Evolutionary conservation across 53 echinoderm and acorn worm species (phyloP), one percentile per base, ranked within the genome.

Genomic region (Luidia sarsii): DNA sequence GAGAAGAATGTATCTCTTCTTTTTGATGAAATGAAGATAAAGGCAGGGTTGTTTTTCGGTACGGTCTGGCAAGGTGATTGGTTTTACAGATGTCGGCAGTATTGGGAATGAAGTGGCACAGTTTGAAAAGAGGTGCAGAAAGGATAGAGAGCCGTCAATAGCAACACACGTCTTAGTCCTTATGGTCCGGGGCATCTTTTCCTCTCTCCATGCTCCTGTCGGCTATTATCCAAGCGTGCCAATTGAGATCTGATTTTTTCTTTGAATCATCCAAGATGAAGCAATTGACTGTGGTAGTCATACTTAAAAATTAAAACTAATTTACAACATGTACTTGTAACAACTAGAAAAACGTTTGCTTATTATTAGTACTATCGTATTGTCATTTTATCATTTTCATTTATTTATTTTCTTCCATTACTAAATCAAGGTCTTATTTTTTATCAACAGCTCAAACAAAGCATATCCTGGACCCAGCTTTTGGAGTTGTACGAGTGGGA

Each of bases 381-480:
- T n/a, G n/a, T n/a, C n/a, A n/a, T n/a, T n/a, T n/a, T n/a, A n/a
- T n/a, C n/a, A n/a, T n/a, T n/a, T n/a, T 83, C 20, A 3, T 48
- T 56, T 48, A 39, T 29, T 0, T n/a, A 1, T 53, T 53, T 53
- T 3, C 21, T 4, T 32, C n/a, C 66, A 16, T 65, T 30, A 2
- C 20, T 63, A 39, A 22, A 25, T 0, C 30, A 19, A 0, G 1
- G 16, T 38, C 45, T 5, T 15, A 1, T 2, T 36, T 25, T 54
- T 22, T 67, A 16, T 38, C 34, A 23, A 72, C 73, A 84, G 84
- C 38, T 50, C 56, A 72, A 84, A 31, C 72, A 84, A 64, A 64
- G 63, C 24, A 64, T 84, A 2, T 30, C 0, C 5, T 84, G 84
- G 84, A 72, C 46, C 5, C 72, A 84, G 48, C 48, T 84, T 3